These are phyloP conservation scores for Epirrhoe alternata DNA, from an alignment of 2,888 invertebrate species.

Conservation along the genomic window DNA sequence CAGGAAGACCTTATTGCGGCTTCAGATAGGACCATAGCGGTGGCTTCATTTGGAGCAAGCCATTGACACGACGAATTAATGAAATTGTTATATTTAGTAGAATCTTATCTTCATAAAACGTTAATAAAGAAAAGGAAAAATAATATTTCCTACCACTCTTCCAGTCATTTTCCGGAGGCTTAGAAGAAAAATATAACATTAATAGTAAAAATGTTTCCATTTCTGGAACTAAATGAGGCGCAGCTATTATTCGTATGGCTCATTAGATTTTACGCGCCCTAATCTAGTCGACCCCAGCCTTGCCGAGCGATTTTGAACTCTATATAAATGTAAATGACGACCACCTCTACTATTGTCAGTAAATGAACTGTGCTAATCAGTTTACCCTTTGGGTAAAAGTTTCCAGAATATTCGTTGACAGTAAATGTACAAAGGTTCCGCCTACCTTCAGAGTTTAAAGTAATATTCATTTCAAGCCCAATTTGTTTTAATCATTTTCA, in stretches of 20 bases:
- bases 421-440: slow-evolving; percentile 5
- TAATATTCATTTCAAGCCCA: not conserved
- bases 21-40: too few relatives aligned
- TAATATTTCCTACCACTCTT: not conserved
- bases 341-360: slow-evolving; percentile 58
- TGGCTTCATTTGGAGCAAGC: not conserved
- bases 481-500: not conserved
- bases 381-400: slow-evolving; percentile 64
- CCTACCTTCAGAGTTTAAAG: not conserved
- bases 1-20: too few relatives aligned
- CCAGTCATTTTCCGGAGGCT: slow-evolving; percentile 8
- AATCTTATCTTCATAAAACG: too few relatives aligned
- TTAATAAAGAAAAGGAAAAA: not conserved
- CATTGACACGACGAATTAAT: too few relatives aligned
- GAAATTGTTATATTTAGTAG: too few relatives aligned
- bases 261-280: slow-evolving; percentile 73
- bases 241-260: slow-evolving; percentile 66
- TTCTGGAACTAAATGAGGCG: slow-evolving; percentile 64
- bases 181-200: slow-evolving; percentile 25
- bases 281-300: slow-evolving; percentile 58
- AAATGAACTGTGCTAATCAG: slow-evolving; percentile 64
- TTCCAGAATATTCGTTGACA: slow-evolving; percentile 35
- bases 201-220: slow-evolving; percentile 40
- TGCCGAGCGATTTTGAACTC: slow-evolving; percentile 64
- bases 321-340: slow-evolving; percentile 65